Conservation (phyloP, 2,797 vertebrate species). For the Manis pentadactyla region DNA sequence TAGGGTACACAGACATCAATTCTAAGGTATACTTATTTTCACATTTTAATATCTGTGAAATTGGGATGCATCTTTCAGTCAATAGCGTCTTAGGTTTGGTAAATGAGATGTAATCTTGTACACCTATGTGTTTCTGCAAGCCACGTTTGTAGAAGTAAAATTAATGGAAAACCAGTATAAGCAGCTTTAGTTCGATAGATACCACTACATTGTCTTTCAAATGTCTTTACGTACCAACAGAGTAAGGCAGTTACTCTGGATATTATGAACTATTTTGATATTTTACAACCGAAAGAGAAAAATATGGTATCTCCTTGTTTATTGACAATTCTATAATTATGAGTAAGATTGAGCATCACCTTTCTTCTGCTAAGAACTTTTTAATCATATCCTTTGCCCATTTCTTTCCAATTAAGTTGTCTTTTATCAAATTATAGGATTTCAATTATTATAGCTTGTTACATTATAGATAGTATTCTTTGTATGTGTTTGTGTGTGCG, state of each 20-base stretch:
- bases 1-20: not conserved
- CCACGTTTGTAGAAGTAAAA: conserved; percentile 47
- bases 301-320: not conserved
- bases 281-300: conserved; percentile 17
- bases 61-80: conserved; percentile 2
- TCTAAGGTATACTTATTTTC: not conserved
- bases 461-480: not conserved
- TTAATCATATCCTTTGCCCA: not conserved
- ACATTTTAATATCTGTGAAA: conserved; percentile 44
- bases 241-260: not conserved
- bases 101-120: not conserved
- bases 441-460: not conserved
- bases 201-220: not conserved
- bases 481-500: not conserved
- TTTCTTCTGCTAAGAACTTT: conserved; percentile 33
- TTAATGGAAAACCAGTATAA: not conserved
- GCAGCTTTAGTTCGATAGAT: conserved; percentile 8
- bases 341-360: not conserved
- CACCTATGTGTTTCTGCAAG: not conserved
- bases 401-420: not conserved
- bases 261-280: not conserved
- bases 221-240: not conserved
- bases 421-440: not conserved
- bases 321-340: conserved; percentile 4
- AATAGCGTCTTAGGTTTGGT: not conserved